phyloP scores from a whole-genome alignment of 2,113 vertebrate genomes.

The Oophaga pumilio region DNA sequence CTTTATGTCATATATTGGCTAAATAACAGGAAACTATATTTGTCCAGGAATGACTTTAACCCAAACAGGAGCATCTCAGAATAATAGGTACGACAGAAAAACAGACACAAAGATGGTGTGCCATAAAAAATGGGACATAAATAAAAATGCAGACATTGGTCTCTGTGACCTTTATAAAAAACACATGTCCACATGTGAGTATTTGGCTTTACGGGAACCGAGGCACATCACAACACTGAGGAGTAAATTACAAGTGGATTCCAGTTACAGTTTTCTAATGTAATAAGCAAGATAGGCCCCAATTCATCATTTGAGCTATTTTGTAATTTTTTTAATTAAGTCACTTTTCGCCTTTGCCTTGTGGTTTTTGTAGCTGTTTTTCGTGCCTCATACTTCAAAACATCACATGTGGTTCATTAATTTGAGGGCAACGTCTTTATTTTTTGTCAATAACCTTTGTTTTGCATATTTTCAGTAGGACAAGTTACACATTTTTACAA shows the following conservation, averaged over 20 bases:
- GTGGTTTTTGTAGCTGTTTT: too few species aligned
- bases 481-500: too few species aligned
- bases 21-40: constrained; percentile 43
- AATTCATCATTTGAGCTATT: too few species aligned
- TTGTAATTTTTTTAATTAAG: too few species aligned
- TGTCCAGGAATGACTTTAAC: constrained; percentile 21
- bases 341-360: too few species aligned
- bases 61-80: constrained; percentile 25
- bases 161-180: not conserved
- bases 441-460: too few species aligned
- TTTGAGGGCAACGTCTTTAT: too few species aligned
- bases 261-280: not conserved
- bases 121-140: not conserved
- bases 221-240: not conserved
- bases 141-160: not conserved
- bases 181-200: not conserved
- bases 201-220: not conserved
- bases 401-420: too few species aligned
- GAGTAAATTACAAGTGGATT: constrained; percentile 11
- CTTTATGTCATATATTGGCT: not conserved
- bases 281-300: too few species aligned
- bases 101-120: not conserved
- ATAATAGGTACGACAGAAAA: not conserved
- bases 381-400: too few species aligned
- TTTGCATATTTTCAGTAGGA: too few species aligned